Evolutionary conservation across 2,113 vertebrate genomes (phyloP), one percentile per base, ranked within the genome.

Genomic region (Callocephalon fimbriatum): DNA sequence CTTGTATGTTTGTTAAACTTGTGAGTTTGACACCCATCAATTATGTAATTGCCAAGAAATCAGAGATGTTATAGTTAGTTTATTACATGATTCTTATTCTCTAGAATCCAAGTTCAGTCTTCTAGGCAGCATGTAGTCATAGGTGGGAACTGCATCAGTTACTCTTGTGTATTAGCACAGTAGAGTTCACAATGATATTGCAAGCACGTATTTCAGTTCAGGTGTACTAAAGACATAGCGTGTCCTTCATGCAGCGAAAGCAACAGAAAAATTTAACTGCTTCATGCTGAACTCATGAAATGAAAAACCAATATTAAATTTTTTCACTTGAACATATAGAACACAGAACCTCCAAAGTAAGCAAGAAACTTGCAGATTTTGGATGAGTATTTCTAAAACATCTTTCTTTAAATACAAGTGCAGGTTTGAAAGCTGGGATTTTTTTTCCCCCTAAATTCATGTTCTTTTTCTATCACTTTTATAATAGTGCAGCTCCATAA

Each of bases 1-100:
- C 44, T 6, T 45, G 6, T 8, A 11, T 1, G 2, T 3, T 2
- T 37, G 10, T 29, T 21, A 47, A 47, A 37, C 22, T 3, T 23
- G 1, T 17, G 22, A 15, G 44, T 44, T 26, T 44, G 42, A 66
- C 23, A 22, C 37, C 1, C 2, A 9, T 26, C 15, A 11, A 8
- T 16, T 58, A 31, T 25, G 45, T 27, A 44, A 37, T 20, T 27
- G 17, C 32, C 32, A 38, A n/a, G 73, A 32, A 54, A 44, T 68
- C 22, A 38, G 40, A 61, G 26, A 18, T 9, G 26, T 18, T 35
- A 9, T 9, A 56, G 42, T 32, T 16, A 15, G 27, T 31, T 54
- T 22, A 23, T 7, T 48, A 37, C 21, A 1, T 35, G 18, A 14
- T 65, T 35, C 17, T 42, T 7, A 5, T 58, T 51, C 42, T 47